Evolutionary conservation across 2,797 vertebrate genomes (phyloP), one percentile per base, ranked within the genome.

Genomic region (Macropus fuliginosus): DNA sequence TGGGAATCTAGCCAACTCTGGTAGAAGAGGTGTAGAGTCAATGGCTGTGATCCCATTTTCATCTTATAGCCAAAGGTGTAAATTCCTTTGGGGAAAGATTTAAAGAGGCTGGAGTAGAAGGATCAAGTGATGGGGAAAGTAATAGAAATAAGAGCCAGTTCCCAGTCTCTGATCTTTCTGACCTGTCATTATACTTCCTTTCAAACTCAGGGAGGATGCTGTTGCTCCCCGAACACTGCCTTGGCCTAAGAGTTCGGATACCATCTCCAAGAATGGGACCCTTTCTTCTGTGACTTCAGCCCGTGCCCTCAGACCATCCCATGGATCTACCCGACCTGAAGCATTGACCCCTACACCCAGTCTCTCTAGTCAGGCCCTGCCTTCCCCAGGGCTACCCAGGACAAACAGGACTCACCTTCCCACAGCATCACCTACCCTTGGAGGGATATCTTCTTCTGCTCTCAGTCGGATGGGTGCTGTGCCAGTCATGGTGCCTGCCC

Each of bases 211-310:
- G 98, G 99, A 99, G 96, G 99, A 99, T 0, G 99, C 99, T 4
- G 98, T 99, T 66, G 99, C 99, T 1, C 99, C 99, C 4, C 99
- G 99, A 97, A 99, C 99, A 0, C 99, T 99, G 0, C 98, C 99
- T 4, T 99, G 99, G 99, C 98, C 99, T 0, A 99, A 99, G 98
- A 98, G 99, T 6, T 99, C 99, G 0, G 99, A 99, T 59, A 99
- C 99, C 90, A 98, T 99, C 98, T 99, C 99, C 97, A 99, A 99
- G 98, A 99, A 99, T 0, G 99, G 99, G 98, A 99, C 99, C 0
- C 98, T 99, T 97, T 99, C 99, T 31, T 99, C 99, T 31, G 98
- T 99, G n/a, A 98, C 98, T 74, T 99, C 99, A 87, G 98, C 96
- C 10, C 98, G 99, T 98, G 98, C 99, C 98, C 97, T 98, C 93